Evolutionary conservation across 2,888 invertebrate species (phyloP).

Genomic region (Acanthosoma haemorrhoidale): DNA sequence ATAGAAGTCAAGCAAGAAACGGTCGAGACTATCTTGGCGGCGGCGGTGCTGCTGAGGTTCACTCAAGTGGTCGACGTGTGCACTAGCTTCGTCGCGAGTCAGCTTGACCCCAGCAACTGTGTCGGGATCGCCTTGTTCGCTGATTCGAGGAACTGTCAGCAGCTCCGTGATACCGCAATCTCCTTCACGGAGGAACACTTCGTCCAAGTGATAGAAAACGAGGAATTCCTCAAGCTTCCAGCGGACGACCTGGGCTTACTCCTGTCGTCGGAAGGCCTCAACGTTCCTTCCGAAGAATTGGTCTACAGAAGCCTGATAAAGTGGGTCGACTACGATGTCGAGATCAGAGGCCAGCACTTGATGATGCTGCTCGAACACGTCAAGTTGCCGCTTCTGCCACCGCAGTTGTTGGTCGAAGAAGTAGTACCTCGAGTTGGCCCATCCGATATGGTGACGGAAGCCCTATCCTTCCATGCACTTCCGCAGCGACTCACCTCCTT

Average conservation of each 20-base stretch:
- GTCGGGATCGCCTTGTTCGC: slow-evolving; percentile 90
- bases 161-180: slow-evolving; percentile 74
- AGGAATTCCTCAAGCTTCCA: slow-evolving; percentile 73
- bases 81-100: slow-evolving; percentile 81
- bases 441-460: slow-evolving; percentile 86
- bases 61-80: slow-evolving; percentile 83
- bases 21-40: slow-evolving; percentile 77
- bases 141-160: slow-evolving; percentile 80
- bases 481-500: slow-evolving; percentile 56
- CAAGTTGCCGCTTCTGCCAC: slow-evolving; percentile 73
- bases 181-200: slow-evolving; percentile 64
- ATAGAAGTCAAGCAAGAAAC: slow-evolving; percentile 84
- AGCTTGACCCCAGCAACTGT: slow-evolving; percentile 89
- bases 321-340: slow-evolving; percentile 78
- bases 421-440: slow-evolving; percentile 65
- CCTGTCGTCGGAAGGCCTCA: slow-evolving; percentile 83
- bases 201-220: slow-evolving; percentile 69
- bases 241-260: slow-evolving; percentile 73
- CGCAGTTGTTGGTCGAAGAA: slow-evolving; percentile 79
- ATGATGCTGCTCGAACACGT: slow-evolving; percentile 68
- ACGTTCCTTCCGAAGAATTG: slow-evolving; percentile 80
- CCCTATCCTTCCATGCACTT: slow-evolving; percentile 85
- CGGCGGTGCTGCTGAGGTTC: slow-evolving; percentile 82
- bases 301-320: slow-evolving; percentile 77
- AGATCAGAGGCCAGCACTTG: slow-evolving; percentile 63